phyloP scores from a whole-genome alignment of 2,113 vertebrate species.

The Vidua chalybeata region DNA sequence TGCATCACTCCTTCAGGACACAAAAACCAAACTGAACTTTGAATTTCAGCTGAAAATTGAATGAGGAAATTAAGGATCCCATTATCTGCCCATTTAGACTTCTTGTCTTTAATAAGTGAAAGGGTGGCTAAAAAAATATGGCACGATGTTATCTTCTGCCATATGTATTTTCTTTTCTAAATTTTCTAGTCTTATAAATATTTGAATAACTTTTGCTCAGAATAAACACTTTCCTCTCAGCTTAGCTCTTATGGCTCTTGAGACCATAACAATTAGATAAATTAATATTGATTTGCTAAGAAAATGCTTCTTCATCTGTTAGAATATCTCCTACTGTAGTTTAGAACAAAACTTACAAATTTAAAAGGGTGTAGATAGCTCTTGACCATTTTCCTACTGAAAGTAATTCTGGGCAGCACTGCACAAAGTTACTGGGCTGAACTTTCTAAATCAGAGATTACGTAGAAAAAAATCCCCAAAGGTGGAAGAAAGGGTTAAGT shows the following conservation, averaged over 20 bases:
- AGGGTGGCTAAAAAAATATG: neutral
- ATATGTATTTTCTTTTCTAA: constrained; percentile 75
- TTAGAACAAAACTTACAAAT: constrained; percentile 67
- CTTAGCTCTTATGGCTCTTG: constrained; percentile 68
- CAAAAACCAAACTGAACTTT: neutral
- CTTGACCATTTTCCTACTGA: constrained; percentile 68
- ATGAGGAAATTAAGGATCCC: neutral
- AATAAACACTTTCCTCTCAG: constrained; percentile 75
- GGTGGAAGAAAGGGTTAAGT: neutral
- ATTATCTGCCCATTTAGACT: neutral
- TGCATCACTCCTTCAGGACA: neutral
- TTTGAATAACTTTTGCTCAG: constrained; percentile 77
- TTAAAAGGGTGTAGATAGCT: constrained; percentile 60
- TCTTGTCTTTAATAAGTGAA: constrained; percentile 45
- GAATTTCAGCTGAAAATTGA: neutral
- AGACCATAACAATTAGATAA: constrained; percentile 74
- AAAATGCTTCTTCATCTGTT: constrained; percentile 76
- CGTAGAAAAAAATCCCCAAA: constrained; percentile 37
- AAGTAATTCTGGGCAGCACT: constrained; percentile 70
- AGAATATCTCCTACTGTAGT: constrained; percentile 63
- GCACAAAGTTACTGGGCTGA: constrained; percentile 56
- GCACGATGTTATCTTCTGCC: constrained; percentile 43
- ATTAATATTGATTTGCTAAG: constrained; percentile 79
- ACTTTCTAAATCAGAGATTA: constrained; percentile 16
- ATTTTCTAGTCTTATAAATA: constrained; percentile 78